phyloP scores from a whole-genome alignment of 2,888 invertebrate species.

The Dynastes maya region DNA sequence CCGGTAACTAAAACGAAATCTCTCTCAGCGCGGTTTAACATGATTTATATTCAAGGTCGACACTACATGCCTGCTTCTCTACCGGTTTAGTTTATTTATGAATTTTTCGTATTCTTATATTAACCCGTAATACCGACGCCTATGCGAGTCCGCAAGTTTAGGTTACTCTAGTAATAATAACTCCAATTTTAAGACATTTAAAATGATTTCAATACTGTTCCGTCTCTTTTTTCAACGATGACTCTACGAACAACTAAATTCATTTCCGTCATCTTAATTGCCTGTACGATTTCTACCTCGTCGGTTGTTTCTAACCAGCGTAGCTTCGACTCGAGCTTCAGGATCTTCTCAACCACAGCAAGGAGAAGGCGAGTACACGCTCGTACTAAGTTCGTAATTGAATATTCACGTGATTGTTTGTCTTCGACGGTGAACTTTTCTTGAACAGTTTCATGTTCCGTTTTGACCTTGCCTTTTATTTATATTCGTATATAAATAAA shows the following conservation, averaged over 20 bases:
- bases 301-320: not conserved
- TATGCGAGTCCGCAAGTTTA: no score
- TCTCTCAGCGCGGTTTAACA: no score
- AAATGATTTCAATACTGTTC: no score
- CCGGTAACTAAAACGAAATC: no score
- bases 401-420: slow-evolving; percentile 28
- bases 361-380: not conserved
- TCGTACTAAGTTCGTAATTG: slow-evolving; percentile 12
- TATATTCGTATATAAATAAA: no score
- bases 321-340: not conserved
- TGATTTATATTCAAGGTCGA: no score
- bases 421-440: slow-evolving; percentile 8
- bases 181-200: no score
- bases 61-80: no score
- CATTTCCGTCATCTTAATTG: not conserved
- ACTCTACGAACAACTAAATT: not conserved
- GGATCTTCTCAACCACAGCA: not conserved
- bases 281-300: not conserved
- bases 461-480: not conserved
- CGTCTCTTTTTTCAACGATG: not conserved
- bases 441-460: not conserved
- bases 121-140: no score
- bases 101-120: no score
- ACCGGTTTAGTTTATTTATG: no score
- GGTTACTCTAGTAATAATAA: no score